phyloP scores from a whole-genome alignment of 2,113 vertebrate species.

The Cariama cristata region DNA sequence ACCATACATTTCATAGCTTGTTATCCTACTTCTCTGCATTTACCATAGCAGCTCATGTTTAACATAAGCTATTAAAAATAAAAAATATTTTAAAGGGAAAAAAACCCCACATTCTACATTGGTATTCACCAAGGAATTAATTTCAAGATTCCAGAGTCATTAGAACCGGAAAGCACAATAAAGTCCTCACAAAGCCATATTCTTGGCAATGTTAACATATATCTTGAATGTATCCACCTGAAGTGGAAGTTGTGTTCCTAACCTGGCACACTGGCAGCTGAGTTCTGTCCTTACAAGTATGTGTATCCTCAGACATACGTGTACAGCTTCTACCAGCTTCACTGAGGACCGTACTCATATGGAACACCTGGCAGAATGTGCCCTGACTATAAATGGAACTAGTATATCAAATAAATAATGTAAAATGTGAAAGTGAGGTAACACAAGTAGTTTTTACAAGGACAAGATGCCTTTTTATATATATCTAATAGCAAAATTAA shows the following conservation, averaged over 20 bases:
- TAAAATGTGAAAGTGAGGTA: background rate
- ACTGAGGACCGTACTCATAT: background rate
- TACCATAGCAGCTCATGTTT: background rate
- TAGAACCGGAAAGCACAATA: background rate
- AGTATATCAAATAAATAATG: background rate
- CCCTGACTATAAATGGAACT: background rate
- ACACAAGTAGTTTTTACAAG: background rate
- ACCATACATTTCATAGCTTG: background rate
- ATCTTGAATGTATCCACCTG: background rate
- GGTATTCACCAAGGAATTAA: background rate
- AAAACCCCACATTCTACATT: background rate
- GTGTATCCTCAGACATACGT: background rate
- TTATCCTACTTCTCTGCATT: background rate
- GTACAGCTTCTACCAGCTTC: background rate
- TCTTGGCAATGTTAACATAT: background rate
- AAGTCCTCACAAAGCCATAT: background rate
- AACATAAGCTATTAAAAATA: background rate
- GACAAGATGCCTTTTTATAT: background rate
- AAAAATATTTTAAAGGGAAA: background rate
- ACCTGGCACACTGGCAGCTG: background rate
- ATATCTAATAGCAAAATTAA: background rate
- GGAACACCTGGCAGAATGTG: background rate
- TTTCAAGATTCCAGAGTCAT: background rate
- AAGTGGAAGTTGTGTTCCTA: background rate
- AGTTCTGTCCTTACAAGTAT: background rate